Conservation (phyloP, 2,888 invertebrate genomes). For the Atherix ibis region DNA sequence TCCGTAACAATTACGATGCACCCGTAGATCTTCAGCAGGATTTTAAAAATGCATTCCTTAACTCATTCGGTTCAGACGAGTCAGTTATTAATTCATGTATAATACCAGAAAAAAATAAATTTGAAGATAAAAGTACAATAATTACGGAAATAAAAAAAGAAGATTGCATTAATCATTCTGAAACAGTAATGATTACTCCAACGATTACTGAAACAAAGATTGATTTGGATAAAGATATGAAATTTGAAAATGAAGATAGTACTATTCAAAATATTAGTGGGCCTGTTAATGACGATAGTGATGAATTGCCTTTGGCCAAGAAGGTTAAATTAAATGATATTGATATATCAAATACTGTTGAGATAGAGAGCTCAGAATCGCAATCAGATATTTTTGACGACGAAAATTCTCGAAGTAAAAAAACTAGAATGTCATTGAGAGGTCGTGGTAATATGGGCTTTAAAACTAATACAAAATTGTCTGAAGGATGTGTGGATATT, state of each 20-base stretch:
- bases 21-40: conserved; percentile 32
- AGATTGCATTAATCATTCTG: conserved; percentile 18
- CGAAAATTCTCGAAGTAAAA: conserved; percentile 9
- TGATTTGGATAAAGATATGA: conserved; percentile 26
- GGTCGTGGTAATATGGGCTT: neutral
- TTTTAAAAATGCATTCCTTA: conserved; percentile 38
- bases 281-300: conserved; percentile 2
- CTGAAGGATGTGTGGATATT: neutral
- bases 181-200: conserved; percentile 10
- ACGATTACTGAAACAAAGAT: conserved; percentile 18
- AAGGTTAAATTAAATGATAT: conserved; percentile 6
- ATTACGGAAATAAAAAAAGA: conserved; percentile 11
- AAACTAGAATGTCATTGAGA: conserved; percentile 6
- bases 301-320: conserved; percentile 6
- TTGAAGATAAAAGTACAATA: no score
- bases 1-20: conserved; percentile 19
- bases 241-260: conserved; percentile 19
- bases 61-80: conserved; percentile 32
- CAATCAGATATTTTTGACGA: conserved; percentile 16
- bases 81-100: conserved; percentile 8
- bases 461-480: neutral
- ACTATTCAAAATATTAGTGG: conserved; percentile 6
- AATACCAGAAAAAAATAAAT: conserved; percentile 6
- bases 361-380: conserved; percentile 17
- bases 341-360: conserved; percentile 7